Evolutionary conservation across 2,113 vertebrate species (phyloP).

Genomic region (Archocentrus centrarchus): DNA sequence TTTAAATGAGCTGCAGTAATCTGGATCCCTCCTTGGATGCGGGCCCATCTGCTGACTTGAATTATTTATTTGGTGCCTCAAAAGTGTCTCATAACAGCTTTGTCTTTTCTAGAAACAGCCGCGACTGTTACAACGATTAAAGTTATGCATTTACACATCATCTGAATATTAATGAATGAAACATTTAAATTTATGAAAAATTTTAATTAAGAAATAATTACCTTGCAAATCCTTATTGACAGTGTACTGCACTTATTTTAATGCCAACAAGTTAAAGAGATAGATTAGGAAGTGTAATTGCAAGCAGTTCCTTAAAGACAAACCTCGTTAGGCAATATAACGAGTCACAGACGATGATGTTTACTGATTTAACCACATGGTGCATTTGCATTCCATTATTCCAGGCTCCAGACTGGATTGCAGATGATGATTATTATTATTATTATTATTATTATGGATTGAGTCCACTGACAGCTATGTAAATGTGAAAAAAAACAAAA

Average conservation of each 20-base stretch:
- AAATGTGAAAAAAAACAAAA: no score
- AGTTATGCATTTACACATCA: background rate
- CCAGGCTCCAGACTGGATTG: background rate
- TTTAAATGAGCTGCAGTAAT: conserved; percentile 26
- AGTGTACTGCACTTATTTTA: background rate
- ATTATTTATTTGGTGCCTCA: conserved; percentile 5
- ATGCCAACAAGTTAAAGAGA: background rate
- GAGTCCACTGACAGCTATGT: background rate
- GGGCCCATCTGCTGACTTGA: background rate
- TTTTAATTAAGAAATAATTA: background rate
- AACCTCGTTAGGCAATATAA: background rate
- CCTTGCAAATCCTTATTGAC: background rate
- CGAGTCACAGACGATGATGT: background rate
- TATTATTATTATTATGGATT: background rate
- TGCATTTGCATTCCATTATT: background rate
- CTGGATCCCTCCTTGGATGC: background rate
- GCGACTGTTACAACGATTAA: background rate
- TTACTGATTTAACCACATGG: background rate
- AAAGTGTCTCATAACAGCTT: background rate
- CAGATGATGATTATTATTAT: no score
- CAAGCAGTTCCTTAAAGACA: background rate
- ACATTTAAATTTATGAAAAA: no score
- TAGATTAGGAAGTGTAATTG: background rate
- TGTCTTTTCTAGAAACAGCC: background rate
- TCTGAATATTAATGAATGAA: background rate